Base-by-base conservation (phyloP, 2,797 vertebrate species). In the Coreius guichenoti region DNA sequence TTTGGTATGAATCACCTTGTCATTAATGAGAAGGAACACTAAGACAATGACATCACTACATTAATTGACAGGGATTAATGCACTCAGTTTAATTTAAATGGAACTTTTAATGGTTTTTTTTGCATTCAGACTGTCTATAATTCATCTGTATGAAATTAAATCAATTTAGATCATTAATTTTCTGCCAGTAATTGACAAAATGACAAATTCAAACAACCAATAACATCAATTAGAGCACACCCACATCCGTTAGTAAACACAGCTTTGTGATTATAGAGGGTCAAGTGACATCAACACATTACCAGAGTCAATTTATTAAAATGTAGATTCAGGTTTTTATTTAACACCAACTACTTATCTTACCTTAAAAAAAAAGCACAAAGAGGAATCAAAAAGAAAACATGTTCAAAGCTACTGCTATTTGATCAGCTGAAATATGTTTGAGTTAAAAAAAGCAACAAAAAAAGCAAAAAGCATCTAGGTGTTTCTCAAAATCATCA, bases 1-100 rank as follows among this genome's bases (percentile, higher is more conserved):
- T 86, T 90, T 93, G 92, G 90, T 91, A 33, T 51, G 2, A 82
- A 93, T 93, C 92, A 91, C 88, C 91, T 91, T 90, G 92, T 92
- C 91, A 91, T 86, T 73, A 74, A 91, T 84, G 82, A 85, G 86
- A 86, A 86, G 74, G 45, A 85, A n/a, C 23, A 58, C 49, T 49
- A 54, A 69, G 65, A 85, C 81, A 36, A 80, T 56, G 80, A 78
- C 54, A 82, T 79, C 47, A 83, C 74, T 49, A 33, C 0, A 31
- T 73, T 86, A 88, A 84, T 73, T 83, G 84, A 80, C 69, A 76
- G 54, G 74, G 68, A 81, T 77, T 86, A 90, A 86, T 80, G 68
- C 31, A 80, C 91, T 86, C 65, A 12, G 39, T 67, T 86, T 85
- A 87, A 90, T 83, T 81, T 47, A 83, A 86, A 86, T 39, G 23